Percentiles rank a stretch among this genome's conserved stretches.
Conservation (phyloP, 2,888 invertebrate species). For the Hesperia comma region DNA sequence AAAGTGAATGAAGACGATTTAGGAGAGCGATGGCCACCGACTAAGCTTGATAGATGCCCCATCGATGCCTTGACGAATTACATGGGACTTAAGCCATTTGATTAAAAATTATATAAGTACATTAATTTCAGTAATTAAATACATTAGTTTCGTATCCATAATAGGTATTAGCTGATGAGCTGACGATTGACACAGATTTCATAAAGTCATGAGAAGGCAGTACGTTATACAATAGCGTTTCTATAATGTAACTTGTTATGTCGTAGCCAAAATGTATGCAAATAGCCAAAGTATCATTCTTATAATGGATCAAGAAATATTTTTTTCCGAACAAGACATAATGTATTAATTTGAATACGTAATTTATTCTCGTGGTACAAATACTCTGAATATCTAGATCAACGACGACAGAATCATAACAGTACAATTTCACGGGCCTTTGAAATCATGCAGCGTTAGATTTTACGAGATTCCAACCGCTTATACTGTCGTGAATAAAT, state of each 20-base stretch:
- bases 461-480: constrained; percentile 14
- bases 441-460: constrained; percentile 16
- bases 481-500: constrained; percentile 17
- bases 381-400: background rate
- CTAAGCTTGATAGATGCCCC: constrained; percentile 34
- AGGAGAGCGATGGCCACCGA: constrained; percentile 25
- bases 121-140: too few species aligned
- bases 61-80: constrained; percentile 30
- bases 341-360: too few species aligned
- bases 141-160: too few species aligned
- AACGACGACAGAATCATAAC: background rate
- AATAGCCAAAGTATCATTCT: too few species aligned
- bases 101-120: constrained; percentile 18
- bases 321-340: too few species aligned
- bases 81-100: constrained; percentile 17
- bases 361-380: background rate
- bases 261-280: too few species aligned
- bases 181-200: too few species aligned
- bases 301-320: background rate
- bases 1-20: constrained; percentile 31
- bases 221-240: too few species aligned
- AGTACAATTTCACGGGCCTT: constrained; percentile 3
- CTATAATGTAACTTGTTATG: too few species aligned
- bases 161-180: too few species aligned
- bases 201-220: too few species aligned